Evolutionary conservation across 2,888 invertebrate species (phyloP), one percentile per base, ranked within the genome.

Genomic region (Omphaloscelis lunosa): DNA sequence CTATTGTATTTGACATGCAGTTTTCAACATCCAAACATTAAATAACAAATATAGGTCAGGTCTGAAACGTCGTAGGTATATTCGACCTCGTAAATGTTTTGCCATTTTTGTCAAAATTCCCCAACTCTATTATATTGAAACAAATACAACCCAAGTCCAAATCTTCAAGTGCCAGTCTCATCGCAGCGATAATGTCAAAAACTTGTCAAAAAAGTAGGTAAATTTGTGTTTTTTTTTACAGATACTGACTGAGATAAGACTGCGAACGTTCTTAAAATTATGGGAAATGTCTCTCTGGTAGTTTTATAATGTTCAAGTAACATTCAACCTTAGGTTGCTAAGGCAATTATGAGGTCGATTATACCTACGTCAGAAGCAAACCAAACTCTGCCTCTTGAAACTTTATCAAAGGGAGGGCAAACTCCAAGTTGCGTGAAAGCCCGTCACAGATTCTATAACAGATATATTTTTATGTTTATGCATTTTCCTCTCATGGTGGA

Each of bases 21-120:
- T 58, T 79, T 67, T 62, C 61, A 67, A 69, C 62, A 80, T 69
- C 4, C 17, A 66, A 58, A 45, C 58, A 7, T 45, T 74, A 67
- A 67, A 68, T 72, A 77, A 73, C 48, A 58, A 53, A 53, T 39
- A 56, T 70, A 48, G 67, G 70, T 70, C 53, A 59, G 58, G 8
- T 62, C 17, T 62, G 61, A 45, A 29, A 53, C 5, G 17, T 17
- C 11, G n/a, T 73, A 23, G 11, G 3, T 12, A 8, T 15, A 29
- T 12, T 29, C 15, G 23, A 51, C 15, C 8, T 29, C 12, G 27
- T 29, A 66, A 48, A 20, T 48, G 1, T 1, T 66, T 29, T 23
- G 23, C 29, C 27, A 15, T 20, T 23, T 51, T 29, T 9, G 23
- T 6, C 48, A 51, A 15, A 48, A 29, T 1, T 29, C 2, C 20